Evolutionary conservation across 2,888 invertebrate genomes (phyloP).

Genomic region (Cartodere bifasciata): DNA sequence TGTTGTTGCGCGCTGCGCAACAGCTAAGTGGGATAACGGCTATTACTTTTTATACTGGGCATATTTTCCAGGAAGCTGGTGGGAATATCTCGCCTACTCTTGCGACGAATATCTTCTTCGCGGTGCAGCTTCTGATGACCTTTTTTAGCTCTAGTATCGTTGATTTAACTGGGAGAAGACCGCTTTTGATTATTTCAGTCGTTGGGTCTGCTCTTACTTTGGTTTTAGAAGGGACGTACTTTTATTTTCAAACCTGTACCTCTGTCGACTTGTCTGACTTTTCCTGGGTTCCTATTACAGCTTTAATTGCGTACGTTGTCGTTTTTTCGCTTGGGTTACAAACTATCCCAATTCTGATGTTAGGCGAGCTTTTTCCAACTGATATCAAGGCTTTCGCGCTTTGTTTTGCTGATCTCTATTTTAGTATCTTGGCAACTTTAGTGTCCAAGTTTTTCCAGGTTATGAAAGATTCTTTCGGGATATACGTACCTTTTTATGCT

Average conservation of each 20-base stretch:
- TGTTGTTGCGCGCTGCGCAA: conserved; percentile 43
- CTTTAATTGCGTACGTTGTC: conserved; percentile 36
- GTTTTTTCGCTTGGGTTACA: conserved; percentile 39
- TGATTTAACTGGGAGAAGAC: conserved; percentile 41
- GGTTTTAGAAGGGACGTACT: conserved; percentile 33
- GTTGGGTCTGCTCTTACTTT: conserved; percentile 32
- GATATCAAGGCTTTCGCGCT: conserved; percentile 43
- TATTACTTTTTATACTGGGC: conserved; percentile 45
- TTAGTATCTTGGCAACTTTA: conserved; percentile 34
- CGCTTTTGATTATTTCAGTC: conserved; percentile 39
- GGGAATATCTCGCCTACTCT: conserved; percentile 31
- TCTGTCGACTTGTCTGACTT: conserved; percentile 26
- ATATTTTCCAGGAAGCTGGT: conserved; percentile 30
- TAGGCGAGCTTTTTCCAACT: conserved; percentile 41
- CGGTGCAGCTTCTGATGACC: conserved; percentile 44
- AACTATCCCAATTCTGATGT: conserved; percentile 37
- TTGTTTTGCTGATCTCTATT: conserved; percentile 40
- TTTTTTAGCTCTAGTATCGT: conserved; percentile 40
- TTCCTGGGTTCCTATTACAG: conserved; percentile 34
- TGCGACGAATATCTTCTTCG: conserved; percentile 25
- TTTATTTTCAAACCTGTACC: conserved; percentile 30
- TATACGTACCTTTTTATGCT: conserved; percentile 52
- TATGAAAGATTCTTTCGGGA: conserved; percentile 43
- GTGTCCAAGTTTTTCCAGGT: conserved; percentile 36
- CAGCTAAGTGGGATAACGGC: conserved; percentile 46